Percentiles rank a stretch among this genome's conserved stretches.
Evolutionary conservation across 2,113 vertebrate species (phyloP).

Genomic region (Antechinus flavipes): DNA sequence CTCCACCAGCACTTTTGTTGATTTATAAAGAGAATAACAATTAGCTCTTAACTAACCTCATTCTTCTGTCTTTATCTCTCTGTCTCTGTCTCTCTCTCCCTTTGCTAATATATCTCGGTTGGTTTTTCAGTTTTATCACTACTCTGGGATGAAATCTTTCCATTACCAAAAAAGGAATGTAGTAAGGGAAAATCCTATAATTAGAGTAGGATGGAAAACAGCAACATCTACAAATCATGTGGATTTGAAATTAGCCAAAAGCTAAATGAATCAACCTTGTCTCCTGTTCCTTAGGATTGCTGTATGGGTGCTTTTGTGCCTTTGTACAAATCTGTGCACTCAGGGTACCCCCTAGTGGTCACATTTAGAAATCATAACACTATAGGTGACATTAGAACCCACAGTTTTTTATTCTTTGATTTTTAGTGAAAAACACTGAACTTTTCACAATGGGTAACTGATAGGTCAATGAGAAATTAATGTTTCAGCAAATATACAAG

Average conservation of each 20-base stretch:
- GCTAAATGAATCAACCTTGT: neutral
- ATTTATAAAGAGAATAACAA: conserved; percentile 7
- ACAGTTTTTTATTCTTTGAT: neutral
- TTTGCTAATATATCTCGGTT: neutral
- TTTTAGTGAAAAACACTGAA: neutral
- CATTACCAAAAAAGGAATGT: conserved; percentile 1
- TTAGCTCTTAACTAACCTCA: neutral
- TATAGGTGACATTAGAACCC: neutral
- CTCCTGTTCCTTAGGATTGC: neutral
- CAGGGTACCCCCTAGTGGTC: conserved; percentile 55
- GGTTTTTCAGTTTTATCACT: neutral
- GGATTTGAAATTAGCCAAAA: conserved; percentile 45
- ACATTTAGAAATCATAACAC: conserved; percentile 21
- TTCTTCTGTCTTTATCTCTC: neutral
- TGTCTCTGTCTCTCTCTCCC: neutral
- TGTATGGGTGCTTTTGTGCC: neutral
- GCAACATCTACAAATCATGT: conserved; percentile 30
- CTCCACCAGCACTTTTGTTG: neutral
- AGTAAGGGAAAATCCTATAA: neutral
- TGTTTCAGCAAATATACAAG: neutral
- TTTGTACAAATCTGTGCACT: conserved; percentile 23
- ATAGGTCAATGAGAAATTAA: neutral
- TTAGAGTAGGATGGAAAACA: conserved; percentile 1
- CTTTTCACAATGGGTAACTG: neutral
- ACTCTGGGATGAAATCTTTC: neutral